Percentiles rank a stretch among this genome's conserved stretches.
phyloP scores from a whole-genome alignment of 2,888 invertebrate genomes.

The Drosophila bunnanda region DNA sequence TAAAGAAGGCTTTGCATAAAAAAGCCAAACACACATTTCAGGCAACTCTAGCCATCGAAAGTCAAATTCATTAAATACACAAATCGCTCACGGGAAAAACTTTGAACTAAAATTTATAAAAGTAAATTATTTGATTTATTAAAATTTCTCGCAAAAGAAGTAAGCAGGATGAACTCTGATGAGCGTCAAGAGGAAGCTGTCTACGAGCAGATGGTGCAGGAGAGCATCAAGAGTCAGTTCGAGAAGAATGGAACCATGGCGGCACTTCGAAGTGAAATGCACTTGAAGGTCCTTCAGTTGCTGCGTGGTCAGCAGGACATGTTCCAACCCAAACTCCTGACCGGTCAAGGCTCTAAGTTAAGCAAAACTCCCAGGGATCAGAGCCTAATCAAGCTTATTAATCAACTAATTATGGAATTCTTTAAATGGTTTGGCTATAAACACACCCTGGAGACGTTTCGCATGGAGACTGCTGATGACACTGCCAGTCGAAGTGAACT shows the following conservation, averaged over 20 bases:
- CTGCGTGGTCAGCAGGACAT: conserved; percentile 59
- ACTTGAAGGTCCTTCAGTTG: conserved; percentile 74
- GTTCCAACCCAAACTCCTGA: conserved; percentile 28
- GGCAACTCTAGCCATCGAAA: not conserved
- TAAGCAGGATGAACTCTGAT: conserved; percentile 12
- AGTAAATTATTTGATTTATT: not conserved
- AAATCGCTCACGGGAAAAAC: not conserved
- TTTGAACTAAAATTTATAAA: conserved; percentile 6
- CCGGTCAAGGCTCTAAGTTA: conserved; percentile 29
- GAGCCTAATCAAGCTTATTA: conserved; percentile 50
- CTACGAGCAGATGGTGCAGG: conserved; percentile 40
- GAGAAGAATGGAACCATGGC: conserved; percentile 71
- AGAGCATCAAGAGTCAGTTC: conserved; percentile 69
- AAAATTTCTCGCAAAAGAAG: conserved; percentile 5
- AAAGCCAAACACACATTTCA: not conserved
- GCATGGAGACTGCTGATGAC: conserved; percentile 76
- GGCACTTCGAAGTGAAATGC: conserved; percentile 76
- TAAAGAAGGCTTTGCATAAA: conserved; percentile 2
- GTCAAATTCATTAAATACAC: conserved; percentile 28
- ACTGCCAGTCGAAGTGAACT: conserved; percentile 63
- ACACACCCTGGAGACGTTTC: conserved; percentile 82
- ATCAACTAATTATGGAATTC: conserved; percentile 83
- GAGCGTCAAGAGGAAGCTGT: conserved; percentile 3
- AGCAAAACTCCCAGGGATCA: conserved; percentile 6
- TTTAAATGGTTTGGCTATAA: conserved; percentile 82